phyloP scores from a whole-genome alignment of 2,888 invertebrate genomes.

The Limenitis camilla region DNA sequence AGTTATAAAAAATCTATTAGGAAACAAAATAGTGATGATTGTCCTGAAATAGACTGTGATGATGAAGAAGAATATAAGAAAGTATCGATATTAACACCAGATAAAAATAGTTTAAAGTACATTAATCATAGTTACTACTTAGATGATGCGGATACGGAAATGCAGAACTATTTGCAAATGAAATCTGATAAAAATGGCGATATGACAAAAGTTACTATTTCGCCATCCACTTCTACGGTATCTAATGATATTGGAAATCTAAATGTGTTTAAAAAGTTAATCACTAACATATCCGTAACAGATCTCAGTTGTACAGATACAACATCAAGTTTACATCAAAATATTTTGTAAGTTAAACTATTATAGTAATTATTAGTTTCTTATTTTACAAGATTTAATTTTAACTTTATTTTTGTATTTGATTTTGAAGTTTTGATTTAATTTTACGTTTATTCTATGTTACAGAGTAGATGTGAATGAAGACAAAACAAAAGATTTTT shows the following conservation, averaged over 20 bases:
- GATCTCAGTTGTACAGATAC: slow-evolving; percentile 24
- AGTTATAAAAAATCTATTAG: slow-evolving; percentile 27
- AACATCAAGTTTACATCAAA: slow-evolving; percentile 13
- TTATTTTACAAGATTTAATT: not conserved
- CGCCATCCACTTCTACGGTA: slow-evolving; percentile 37
- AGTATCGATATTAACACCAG: slow-evolving; percentile 27
- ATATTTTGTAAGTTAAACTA: slow-evolving; percentile 13
- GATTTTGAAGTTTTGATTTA: slow-evolving; percentile 12
- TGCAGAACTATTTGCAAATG: slow-evolving; percentile 40
- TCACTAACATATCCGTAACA: slow-evolving; percentile 26
- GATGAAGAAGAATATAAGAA: slow-evolving; percentile 27
- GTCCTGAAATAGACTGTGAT: slow-evolving; percentile 26
- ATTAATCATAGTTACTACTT: slow-evolving; percentile 49
- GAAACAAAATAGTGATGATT: slow-evolving; percentile 29
- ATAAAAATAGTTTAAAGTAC: slow-evolving; percentile 37
- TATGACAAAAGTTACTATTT: slow-evolving; percentile 29
- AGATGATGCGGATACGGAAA: slow-evolving; percentile 53
- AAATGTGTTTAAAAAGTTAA: slow-evolving; percentile 32
- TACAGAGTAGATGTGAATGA: not conserved
- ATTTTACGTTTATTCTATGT: slow-evolving; percentile 6
- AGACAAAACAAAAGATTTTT: slow-evolving; percentile 1
- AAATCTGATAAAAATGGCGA: slow-evolving; percentile 34
- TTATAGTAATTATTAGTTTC: not conserved
- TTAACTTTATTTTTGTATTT: not conserved
- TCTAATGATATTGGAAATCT: slow-evolving; percentile 38